Evolutionary conservation across 2,888 invertebrate species (phyloP).

Genomic region (Meteorus cinctellus): DNA sequence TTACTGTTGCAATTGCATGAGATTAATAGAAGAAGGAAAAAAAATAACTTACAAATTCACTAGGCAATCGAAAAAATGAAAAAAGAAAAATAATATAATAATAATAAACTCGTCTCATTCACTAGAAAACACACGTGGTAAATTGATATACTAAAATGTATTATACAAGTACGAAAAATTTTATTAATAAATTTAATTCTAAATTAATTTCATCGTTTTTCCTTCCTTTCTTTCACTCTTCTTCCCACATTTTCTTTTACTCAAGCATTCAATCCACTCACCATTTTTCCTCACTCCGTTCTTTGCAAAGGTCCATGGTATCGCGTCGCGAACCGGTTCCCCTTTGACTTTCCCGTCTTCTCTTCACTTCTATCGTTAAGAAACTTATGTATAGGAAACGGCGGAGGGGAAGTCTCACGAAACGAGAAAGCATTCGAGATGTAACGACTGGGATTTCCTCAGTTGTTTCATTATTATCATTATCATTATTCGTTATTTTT

Average conservation of each 20-base stretch:
- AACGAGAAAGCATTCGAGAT: constrained; percentile 19
- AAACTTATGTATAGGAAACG: constrained; percentile 32
- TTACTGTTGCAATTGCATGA: constrained; percentile 53
- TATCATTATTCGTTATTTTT: neutral
- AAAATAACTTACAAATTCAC: constrained; percentile 42
- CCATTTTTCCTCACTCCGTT: neutral
- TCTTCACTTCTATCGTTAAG: constrained; percentile 36
- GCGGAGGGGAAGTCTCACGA: constrained; percentile 10
- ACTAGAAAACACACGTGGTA: constrained; percentile 52
- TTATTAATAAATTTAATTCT: constrained; percentile 6
- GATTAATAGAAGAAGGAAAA: constrained; percentile 43
- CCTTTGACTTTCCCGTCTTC: constrained; percentile 16
- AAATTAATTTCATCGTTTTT: neutral
- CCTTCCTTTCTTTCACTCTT: neutral
- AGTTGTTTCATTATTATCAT: constrained; percentile 16
- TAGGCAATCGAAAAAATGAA: constrained; percentile 40
- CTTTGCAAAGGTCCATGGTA: constrained; percentile 12
- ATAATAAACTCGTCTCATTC: constrained; percentile 47
- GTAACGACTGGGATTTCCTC: neutral
- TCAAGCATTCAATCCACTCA: neutral
- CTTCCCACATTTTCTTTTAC: constrained; percentile 18
- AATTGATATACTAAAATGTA: constrained; percentile 43
- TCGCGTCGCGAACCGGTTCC: constrained; percentile 21
- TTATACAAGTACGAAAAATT: constrained; percentile 41
- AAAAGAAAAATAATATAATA: neutral